Base-by-base conservation (phyloP, 2,888 invertebrate species). In the Lepidocyrtoides sp. region DNA sequence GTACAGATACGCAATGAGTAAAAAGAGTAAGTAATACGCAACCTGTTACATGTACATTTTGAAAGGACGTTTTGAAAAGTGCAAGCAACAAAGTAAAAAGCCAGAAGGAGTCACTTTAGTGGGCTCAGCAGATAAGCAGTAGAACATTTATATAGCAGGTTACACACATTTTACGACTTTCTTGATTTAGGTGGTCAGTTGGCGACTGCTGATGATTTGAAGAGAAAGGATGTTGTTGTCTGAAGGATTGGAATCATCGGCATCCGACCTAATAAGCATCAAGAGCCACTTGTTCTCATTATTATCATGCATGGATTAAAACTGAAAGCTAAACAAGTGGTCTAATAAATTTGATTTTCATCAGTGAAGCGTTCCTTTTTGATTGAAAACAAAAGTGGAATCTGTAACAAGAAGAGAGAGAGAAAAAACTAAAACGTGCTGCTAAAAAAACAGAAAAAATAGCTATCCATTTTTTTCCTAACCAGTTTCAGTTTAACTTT, bases 151-250 rank as follows among this genome's bases (percentile, higher is more conserved):
- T 36, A 36, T 23, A 77, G 77, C 86, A 77, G 77, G 86, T 86
- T 86, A 86, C 87, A 86, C 87, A 79, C 66, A 87, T 79, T 89
- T 89, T 89, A 89, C 82, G 88, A 89, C 81, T 89, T 72, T 89
- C 72, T 72, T 89, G 88, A 89, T 82, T 89, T 89, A 89, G 81
- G 72, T 82, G 88, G 88, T 89, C 82, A 89, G 88, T 89, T 89
- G 88, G 69, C 51, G 69, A 84, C 79, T 86, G 86, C 77, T 60
- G 41, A 41, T 41, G 60, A 63, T 41, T 41, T 32, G 51, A 36
- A 36, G 36, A 51, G 44, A 82, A n/a, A 82, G 41, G 69, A 51
- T 66, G 48, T 48, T 84, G 84, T 41, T 84, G 84, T 41, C 26
- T 29, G 51, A 81, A 48, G 81, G 77, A 77, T 60, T 77, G 79